phyloP scores from a whole-genome alignment of 2,113 vertebrate species.

The Columba livia region DNA sequence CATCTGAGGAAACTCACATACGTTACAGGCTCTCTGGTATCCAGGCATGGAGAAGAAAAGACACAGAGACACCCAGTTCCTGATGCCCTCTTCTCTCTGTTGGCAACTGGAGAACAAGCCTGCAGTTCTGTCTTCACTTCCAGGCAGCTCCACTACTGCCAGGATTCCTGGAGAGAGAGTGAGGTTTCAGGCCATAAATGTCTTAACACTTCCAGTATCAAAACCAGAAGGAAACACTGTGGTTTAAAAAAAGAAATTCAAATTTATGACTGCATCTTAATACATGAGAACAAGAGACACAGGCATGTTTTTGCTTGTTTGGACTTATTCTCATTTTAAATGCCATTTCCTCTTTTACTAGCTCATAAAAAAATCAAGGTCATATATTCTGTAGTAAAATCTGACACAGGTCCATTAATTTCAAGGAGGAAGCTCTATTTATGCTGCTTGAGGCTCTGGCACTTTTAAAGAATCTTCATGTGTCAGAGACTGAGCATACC shows the following conservation, averaged over 20 bases:
- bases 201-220: neutral
- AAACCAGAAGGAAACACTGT: neutral
- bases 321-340: neutral
- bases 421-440: neutral
- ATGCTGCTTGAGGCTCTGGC: neutral
- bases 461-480: neutral
- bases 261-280: neutral
- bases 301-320: neutral
- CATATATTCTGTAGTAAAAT: neutral
- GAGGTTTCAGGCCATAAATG: neutral
- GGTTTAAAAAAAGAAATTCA: neutral
- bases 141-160: neutral
- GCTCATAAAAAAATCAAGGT: neutral
- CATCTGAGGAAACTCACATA: neutral
- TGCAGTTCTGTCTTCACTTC: neutral
- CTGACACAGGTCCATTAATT: neutral
- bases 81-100: neutral
- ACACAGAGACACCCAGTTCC: neutral
- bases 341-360: neutral
- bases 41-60: neutral
- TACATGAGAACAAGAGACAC: neutral
- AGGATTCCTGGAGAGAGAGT: neutral
- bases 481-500: neutral
- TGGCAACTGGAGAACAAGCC: neutral
- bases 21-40: neutral